Conservation (phyloP, 2,888 invertebrate genomes). For the Acanthosepion lycidas region DNA sequence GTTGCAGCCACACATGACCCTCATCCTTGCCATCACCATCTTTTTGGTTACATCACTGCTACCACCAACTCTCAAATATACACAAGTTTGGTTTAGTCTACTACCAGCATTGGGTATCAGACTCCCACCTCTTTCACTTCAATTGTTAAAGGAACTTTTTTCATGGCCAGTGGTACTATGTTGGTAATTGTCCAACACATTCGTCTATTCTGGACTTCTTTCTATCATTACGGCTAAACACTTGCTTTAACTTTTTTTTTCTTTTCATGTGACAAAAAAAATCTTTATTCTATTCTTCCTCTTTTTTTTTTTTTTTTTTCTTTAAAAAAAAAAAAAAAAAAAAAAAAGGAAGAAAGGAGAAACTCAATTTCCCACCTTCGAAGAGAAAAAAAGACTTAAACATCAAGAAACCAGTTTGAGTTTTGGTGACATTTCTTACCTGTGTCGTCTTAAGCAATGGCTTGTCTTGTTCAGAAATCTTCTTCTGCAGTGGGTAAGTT, state of each 20-base stretch:
- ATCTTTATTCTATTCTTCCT: background rate
- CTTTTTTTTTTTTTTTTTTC: background rate
- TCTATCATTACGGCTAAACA: background rate
- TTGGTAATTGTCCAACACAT: background rate
- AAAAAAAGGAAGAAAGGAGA: background rate
- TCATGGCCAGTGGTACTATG: background rate
- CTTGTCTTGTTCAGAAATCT: slow-evolving; percentile 45
- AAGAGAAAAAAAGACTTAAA: background rate
- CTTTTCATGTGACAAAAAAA: background rate
- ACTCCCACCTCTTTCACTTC: background rate
- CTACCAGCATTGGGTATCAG: background rate
- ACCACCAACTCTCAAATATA: background rate
- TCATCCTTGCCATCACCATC: background rate
- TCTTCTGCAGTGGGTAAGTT: slow-evolving; percentile 47
- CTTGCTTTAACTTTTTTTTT: slow-evolving; percentile 9
- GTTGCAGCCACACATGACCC: background rate
- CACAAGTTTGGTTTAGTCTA: background rate
- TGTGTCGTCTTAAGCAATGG: slow-evolving; percentile 33
- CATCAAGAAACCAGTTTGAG: background rate
- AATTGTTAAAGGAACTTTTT: background rate
- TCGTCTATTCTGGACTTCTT: background rate
- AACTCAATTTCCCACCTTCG: background rate
- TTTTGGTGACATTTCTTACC: slow-evolving; percentile 39
- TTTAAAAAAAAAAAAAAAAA: too few relatives aligned
- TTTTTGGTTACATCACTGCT: background rate